Evolutionary conservation across 2,888 invertebrate species (phyloP), one percentile per base, ranked within the genome.

Genomic region (Agrotis segetum): DNA sequence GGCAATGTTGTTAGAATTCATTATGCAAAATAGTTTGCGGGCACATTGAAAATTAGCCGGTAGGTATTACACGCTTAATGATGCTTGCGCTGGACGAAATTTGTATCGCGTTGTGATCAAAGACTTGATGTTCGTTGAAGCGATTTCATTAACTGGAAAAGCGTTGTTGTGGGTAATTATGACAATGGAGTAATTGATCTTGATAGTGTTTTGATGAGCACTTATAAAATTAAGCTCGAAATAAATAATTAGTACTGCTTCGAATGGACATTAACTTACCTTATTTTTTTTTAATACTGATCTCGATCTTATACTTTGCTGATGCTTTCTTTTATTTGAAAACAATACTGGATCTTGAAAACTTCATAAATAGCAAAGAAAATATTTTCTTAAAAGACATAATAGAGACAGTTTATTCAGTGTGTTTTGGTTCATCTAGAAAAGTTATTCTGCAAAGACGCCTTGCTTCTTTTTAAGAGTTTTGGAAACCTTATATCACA

Each of bases 1-100:
- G 75, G 78, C 72, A 74, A 74, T 74, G 77, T 79, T 83, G 87
- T 89, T 88, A 88, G 89, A 92, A 94, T 93, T 93, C 93, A 93
- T 93, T 93, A 94, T 93, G 92, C 83, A 92, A 92, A 94, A 94
- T 89, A 93, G 90, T 91, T 91, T 89, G 91, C 79, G 90, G 90
- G 85, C 79, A 88, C 90, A 92, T 92, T 92, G 91, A 91, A 92
- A 91, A 93, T 93, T 92, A 91, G 90, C 85, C 84, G 58, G 81
- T 82, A 87, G 58, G 81, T 82, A 87, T 91, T 90, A 90, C 85
- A 80, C 70, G 81, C 79, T 82, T 87, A 85, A 89, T 87, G 87
- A 87, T 85, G 88, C 85, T 87, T 85, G 88, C 85, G 82, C 81
- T 83, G 67, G 81, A 77, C 72, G 69, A 76, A 84, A 80, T 85